These are phyloP conservation scores for Porites lobata DNA, from an alignment of 92 coral and sea anemone species.

Conservation along the genomic window DNA sequence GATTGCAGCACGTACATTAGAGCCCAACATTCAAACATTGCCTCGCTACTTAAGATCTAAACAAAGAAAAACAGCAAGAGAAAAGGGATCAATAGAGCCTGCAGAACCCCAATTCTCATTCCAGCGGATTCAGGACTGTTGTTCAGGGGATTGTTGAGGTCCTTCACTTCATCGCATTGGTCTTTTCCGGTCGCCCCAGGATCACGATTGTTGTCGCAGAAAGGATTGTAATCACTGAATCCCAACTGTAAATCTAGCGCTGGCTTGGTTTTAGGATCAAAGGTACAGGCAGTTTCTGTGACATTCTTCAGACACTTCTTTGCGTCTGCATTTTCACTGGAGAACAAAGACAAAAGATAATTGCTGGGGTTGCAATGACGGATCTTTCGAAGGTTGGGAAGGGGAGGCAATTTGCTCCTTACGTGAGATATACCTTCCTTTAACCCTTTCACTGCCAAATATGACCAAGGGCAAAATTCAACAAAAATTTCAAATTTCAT, in stretches of 20 bases:
- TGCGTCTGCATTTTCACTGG: conserved; percentile 30
- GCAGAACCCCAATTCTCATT: no score
- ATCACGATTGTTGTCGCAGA: conserved; percentile 13
- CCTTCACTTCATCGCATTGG: conserved; percentile 7
- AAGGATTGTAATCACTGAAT: conserved; percentile 43
- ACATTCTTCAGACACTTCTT: conserved; percentile 25
- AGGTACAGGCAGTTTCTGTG: background rate
- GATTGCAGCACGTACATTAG: no score
- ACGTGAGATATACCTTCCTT: no score
- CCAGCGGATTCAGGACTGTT: no score
- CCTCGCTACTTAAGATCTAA: no score
- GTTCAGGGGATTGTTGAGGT: background rate
- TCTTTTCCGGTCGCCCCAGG: conserved; percentile 30
- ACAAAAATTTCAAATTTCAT: no score
- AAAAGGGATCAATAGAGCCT: no score
- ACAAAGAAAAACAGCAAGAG: no score
- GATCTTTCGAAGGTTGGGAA: background rate
- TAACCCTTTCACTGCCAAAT: no score
- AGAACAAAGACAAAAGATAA: background rate
- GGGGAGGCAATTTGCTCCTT: background rate
- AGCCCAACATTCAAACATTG: no score
- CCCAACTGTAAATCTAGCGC: background rate
- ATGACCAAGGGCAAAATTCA: no score
- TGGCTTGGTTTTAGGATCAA: background rate
- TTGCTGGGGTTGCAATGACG: no score